Conservation (phyloP, 2,113 vertebrate species). For the Neoarius graeffei region DNA sequence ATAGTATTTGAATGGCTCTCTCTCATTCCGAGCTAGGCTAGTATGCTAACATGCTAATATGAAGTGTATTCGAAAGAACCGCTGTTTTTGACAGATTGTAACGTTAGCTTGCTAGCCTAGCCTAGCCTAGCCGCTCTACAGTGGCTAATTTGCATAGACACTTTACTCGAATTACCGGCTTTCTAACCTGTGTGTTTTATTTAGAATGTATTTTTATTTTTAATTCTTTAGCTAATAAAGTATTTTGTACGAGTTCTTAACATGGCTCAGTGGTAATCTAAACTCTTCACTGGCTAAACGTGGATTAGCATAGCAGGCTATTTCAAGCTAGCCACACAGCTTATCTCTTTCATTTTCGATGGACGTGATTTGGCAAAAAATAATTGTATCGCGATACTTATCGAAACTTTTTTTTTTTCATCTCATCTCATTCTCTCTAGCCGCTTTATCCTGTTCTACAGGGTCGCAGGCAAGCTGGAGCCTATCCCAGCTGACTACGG, state of each 20-base stretch:
- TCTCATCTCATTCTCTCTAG: too few relatives aligned
- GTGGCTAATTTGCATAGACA: background rate
- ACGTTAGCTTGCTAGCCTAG: background rate
- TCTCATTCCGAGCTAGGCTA: background rate
- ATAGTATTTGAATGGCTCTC: background rate
- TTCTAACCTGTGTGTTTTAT: background rate
- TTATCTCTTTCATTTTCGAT: too few relatives aligned
- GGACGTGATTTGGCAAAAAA: background rate
- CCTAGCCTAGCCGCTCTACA: background rate
- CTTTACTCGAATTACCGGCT: background rate
- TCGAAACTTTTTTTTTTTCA: background rate
- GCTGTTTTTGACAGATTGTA: background rate
- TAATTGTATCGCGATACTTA: background rate
- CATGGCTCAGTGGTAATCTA: background rate
- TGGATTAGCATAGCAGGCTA: constrained; percentile 8
- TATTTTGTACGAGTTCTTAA: too few relatives aligned
- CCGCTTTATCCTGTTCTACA: too few relatives aligned
- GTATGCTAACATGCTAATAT: constrained; percentile 31
- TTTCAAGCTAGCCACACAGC: background rate
- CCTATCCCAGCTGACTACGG: too few relatives aligned
- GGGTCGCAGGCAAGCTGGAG: too few relatives aligned
- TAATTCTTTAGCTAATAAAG: too few relatives aligned
- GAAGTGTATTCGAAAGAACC: background rate
- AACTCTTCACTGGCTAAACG: background rate
- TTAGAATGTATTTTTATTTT: background rate